Evolutionary conservation across 2,797 vertebrate genomes (phyloP).

Genomic region (Loris lydekkerianus): DNA sequence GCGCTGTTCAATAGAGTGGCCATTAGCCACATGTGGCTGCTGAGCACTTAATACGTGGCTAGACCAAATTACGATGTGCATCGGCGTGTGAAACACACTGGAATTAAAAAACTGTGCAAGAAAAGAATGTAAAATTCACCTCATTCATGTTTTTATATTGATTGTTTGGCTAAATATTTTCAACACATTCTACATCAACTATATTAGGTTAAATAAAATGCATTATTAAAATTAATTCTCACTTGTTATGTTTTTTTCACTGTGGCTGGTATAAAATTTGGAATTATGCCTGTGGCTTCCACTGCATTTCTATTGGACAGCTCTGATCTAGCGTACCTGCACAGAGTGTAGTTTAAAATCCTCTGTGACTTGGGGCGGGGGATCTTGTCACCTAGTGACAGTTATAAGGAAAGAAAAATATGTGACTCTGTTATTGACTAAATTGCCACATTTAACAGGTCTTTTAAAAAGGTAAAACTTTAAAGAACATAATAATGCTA

Average conservation of each 20-base stretch:
- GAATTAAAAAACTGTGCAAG: slow-evolving; percentile 38
- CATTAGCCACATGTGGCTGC: not conserved
- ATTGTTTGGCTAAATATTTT: slow-evolving; percentile 56
- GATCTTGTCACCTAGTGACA: not conserved
- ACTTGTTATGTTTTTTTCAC: slow-evolving; percentile 14
- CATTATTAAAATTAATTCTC: slow-evolving; percentile 39
- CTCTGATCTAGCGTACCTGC: slow-evolving; percentile 17
- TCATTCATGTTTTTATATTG: slow-evolving; percentile 54
- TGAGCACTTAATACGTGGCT: not conserved
- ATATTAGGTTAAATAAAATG: slow-evolving; percentile 64
- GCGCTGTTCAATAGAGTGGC: slow-evolving; percentile 42
- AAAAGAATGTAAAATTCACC: slow-evolving; percentile 32
- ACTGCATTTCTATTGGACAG: slow-evolving; percentile 25
- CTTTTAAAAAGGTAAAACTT: slow-evolving; percentile 15
- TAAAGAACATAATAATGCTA: not conserved
- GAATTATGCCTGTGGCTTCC: not conserved
- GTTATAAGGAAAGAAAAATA: not conserved
- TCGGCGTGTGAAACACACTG: slow-evolving; percentile 1
- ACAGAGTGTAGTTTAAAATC: not conserved
- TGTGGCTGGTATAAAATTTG: slow-evolving; percentile 7
- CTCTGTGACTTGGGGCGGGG: not conserved
- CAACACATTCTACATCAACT: not conserved
- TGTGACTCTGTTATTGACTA: not conserved
- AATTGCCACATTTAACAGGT: slow-evolving; percentile 16
- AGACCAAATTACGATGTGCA: not conserved